Evolutionary conservation across 2,888 invertebrate species (phyloP).

Genomic region (Eumerus sabulonum): DNA sequence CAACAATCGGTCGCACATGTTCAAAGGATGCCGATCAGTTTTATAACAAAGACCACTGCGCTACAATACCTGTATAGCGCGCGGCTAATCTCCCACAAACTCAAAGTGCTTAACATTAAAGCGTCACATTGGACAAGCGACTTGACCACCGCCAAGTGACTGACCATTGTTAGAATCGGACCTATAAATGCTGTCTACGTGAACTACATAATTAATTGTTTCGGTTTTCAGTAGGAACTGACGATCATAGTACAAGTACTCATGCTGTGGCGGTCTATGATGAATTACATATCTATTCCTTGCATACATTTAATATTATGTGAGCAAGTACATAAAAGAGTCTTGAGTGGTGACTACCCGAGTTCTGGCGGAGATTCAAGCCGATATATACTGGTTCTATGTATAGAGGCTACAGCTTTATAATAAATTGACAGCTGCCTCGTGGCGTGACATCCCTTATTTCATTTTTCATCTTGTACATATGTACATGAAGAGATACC

Average conservation of each 20-base stretch:
- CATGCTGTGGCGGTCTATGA: not conserved
- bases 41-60: conserved; percentile 36
- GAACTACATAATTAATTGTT: conserved; percentile 64
- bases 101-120: not conserved
- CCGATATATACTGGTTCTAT: too few species aligned
- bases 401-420: conserved; percentile 4
- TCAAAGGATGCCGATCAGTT: conserved; percentile 52
- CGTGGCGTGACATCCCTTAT: conserved; percentile 50
- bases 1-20: conserved; percentile 27
- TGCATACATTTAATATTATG: too few species aligned
- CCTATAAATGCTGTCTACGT: conserved; percentile 54
- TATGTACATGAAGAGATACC: not conserved
- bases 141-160: conserved; percentile 52
- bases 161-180: conserved; percentile 64
- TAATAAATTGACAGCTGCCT: conserved; percentile 43
- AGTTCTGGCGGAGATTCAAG: too few species aligned
- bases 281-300: not conserved
- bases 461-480: conserved; percentile 26
- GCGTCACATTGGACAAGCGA: conserved; percentile 42
- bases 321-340: too few species aligned
- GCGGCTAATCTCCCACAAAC: conserved; percentile 7
- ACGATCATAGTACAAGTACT: conserved; percentile 6
- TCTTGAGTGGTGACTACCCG: too few species aligned
- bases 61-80: not conserved
- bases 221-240: conserved; percentile 1